These are phyloP conservation scores for Lates calcarifer DNA, from an alignment of 2,113 vertebrate genomes.

Conservation along the genomic window DNA sequence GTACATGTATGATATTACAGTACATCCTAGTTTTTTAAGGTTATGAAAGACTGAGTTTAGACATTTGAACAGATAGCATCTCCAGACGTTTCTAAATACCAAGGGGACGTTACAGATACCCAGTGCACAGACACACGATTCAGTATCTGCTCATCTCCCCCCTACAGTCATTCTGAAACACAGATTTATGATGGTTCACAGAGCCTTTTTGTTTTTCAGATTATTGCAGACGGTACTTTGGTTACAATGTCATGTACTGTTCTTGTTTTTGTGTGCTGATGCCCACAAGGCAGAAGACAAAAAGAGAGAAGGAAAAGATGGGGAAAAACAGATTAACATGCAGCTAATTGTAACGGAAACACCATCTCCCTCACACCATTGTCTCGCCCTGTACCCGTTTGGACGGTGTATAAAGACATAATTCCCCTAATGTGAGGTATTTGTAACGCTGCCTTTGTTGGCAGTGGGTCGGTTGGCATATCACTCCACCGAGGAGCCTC, in stretches of 20 bases:
- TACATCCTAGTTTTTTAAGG: background rate
- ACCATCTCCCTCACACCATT: slow-evolving; percentile 56
- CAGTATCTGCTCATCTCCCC: slow-evolving; percentile 56
- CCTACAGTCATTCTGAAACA: slow-evolving; percentile 54
- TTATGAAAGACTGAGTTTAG: slow-evolving; percentile 24
- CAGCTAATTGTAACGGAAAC: slow-evolving; percentile 70
- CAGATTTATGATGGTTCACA: slow-evolving; percentile 44
- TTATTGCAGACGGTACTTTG: slow-evolving; percentile 6
- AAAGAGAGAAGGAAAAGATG: slow-evolving; percentile 28
- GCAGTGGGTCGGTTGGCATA: slow-evolving; percentile 55
- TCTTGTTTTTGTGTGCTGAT: slow-evolving; percentile 35
- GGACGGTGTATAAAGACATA: slow-evolving; percentile 70
- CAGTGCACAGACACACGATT: background rate
- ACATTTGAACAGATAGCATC: slow-evolving; percentile 56
- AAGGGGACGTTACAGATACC: slow-evolving; percentile 31
- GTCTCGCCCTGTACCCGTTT: slow-evolving; percentile 53
- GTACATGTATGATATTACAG: slow-evolving; percentile 28
- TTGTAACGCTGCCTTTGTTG: slow-evolving; percentile 76
- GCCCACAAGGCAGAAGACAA: slow-evolving; percentile 43
- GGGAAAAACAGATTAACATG: slow-evolving; percentile 62
- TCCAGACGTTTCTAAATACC: slow-evolving; percentile 60
- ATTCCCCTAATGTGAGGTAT: slow-evolving; percentile 80
- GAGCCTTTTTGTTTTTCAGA: slow-evolving; percentile 33
- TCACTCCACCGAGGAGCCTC: slow-evolving; percentile 45
- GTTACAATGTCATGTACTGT: slow-evolving; percentile 21